Percentiles rank a stretch among this genome's conserved stretches.
These are phyloP conservation scores for Perizoma affinitatum DNA, from an alignment of 2,888 invertebrate genomes.

Conservation along the genomic window DNA sequence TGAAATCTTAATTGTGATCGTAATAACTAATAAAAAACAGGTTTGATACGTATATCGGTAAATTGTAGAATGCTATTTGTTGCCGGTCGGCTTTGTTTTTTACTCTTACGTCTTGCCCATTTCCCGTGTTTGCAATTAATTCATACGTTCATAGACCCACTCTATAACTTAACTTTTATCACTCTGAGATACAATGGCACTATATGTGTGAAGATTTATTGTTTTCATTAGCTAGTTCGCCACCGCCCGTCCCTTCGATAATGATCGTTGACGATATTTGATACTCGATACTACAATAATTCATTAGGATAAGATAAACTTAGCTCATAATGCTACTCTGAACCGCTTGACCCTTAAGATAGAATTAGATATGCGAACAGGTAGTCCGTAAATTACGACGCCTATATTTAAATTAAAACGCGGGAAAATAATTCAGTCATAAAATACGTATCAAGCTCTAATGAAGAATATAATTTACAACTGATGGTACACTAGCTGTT, in stretches of 20 bases:
- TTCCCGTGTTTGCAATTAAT: not conserved
- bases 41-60: no score
- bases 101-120: no score
- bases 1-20: no score
- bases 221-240: constrained; percentile 57
- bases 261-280: constrained; percentile 43
- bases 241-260: constrained; percentile 45
- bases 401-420: no score
- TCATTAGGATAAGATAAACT: constrained; percentile 45
- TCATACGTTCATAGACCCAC: not conserved
- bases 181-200: constrained; percentile 19
- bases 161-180: not conserved
- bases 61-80: no score
- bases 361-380: constrained; percentile 28
- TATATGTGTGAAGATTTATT: constrained; percentile 54
- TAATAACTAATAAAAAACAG: no score
- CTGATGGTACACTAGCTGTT: not conserved
- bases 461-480: constrained; percentile 13
- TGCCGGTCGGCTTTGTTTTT: no score
- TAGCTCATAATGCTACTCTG: constrained; percentile 38
- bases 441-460: constrained; percentile 7
- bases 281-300: constrained; percentile 40
- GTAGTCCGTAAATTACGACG: constrained; percentile 17
- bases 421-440: constrained; percentile 8
- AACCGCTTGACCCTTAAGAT: constrained; percentile 34